phyloP scores from a whole-genome alignment of 2,888 invertebrate genomes.

The Dioctria linearis region DNA sequence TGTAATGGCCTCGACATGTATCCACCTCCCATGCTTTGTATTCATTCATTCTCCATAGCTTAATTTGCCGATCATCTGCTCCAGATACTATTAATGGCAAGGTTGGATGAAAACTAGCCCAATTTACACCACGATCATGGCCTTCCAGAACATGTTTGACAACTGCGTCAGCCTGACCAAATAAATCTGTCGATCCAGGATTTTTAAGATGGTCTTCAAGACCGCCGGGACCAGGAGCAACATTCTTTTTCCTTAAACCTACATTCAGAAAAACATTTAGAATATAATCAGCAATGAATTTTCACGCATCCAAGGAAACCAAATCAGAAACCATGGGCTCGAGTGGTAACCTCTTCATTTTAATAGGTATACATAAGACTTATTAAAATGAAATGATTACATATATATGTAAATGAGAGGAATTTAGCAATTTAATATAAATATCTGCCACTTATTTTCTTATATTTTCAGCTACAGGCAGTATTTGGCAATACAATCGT shows the following conservation, averaged over 20 bases:
- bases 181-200: conserved; percentile 91
- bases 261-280: not conserved
- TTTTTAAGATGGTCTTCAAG: conserved; percentile 90
- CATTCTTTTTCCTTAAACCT: conserved; percentile 95
- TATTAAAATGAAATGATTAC: too few species aligned
- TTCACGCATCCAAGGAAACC: conserved; percentile 53
- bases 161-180: conserved; percentile 94
- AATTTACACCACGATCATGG: conserved; percentile 98
- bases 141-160: conserved; percentile 93
- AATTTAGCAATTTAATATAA: not conserved
- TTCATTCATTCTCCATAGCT: conserved; percentile 99
- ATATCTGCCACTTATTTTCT: not conserved
- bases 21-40: conserved; percentile 99
- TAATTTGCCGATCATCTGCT: conserved; percentile 98
- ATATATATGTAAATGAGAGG: too few species aligned
- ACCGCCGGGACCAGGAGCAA: conserved; percentile 95
- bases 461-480: too few species aligned
- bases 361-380: not conserved
- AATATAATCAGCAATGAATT: not conserved
- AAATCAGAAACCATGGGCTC: conserved; percentile 60
- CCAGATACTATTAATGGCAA: conserved; percentile 96
- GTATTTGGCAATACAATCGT: too few species aligned
- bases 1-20: conserved; percentile 99
- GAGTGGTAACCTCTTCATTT: not conserved
- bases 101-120: conserved; percentile 97